A percentile compares a stretch with the other conserved stretches of the same genome.
Evolutionary conservation across 2,888 invertebrate genomes (phyloP).

Genomic region (Cheilosia grossa): DNA sequence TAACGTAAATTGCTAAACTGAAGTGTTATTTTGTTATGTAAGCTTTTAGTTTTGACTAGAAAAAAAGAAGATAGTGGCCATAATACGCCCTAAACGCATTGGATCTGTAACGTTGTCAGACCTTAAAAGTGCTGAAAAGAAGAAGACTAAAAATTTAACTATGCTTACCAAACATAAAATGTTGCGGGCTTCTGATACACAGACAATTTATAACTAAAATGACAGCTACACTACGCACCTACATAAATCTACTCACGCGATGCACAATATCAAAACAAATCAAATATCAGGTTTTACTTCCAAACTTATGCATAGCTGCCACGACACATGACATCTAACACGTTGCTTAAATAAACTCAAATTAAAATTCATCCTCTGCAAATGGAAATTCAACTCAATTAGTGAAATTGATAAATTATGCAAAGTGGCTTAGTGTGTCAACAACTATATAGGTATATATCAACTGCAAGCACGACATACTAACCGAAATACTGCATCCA

Average conservation of each 20-base stretch:
- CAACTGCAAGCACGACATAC: slow-evolving; percentile 59
- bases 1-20: no score
- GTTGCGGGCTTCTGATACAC: no score
- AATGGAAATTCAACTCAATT: slow-evolving; percentile 20
- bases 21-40: no score
- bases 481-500: slow-evolving; percentile 68
- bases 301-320: neutral
- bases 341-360: neutral
- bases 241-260: neutral
- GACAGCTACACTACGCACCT: no score
- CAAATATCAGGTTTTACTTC: neutral
- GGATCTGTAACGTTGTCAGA: no score
- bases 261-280: neutral
- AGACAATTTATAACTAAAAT: neutral
- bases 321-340: neutral
- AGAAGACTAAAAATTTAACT: no score
- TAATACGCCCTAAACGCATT: no score
- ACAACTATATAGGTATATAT: slow-evolving; percentile 32
- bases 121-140: no score
- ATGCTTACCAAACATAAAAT: no score
- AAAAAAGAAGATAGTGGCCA: no score
- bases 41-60: no score
- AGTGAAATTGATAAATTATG: slow-evolving; percentile 63
- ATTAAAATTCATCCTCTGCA: neutral
- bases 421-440: slow-evolving; percentile 67